These are phyloP conservation scores for Lepidonotus clava DNA, from an alignment of 2,888 invertebrate species.

Conservation along the genomic window DNA sequence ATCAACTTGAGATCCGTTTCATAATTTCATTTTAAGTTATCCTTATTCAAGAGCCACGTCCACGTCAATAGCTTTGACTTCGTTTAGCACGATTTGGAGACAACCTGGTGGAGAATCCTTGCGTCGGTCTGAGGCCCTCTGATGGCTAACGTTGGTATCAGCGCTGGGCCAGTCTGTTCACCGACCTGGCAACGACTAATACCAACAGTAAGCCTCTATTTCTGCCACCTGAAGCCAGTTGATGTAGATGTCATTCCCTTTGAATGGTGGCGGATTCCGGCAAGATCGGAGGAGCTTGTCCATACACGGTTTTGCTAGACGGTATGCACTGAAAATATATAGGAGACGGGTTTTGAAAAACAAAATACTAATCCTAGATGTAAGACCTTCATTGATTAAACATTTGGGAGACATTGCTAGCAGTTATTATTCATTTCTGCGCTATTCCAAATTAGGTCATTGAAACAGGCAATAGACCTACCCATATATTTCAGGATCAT, in stretches of 20 bases:
- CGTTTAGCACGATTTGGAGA: slow-evolving; percentile 40
- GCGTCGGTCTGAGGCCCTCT: neutral
- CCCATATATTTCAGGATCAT: neutral
- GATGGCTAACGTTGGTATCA: neutral
- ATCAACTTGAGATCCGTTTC: neutral
- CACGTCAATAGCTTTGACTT: neutral
- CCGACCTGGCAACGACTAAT: slow-evolving; percentile 7
- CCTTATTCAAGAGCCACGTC: neutral
- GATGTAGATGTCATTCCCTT: slow-evolving; percentile 46
- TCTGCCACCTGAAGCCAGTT: slow-evolving; percentile 48
- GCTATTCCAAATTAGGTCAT: neutral
- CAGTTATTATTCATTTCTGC: neutral
- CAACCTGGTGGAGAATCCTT: slow-evolving; percentile 44
- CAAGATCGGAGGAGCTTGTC: slow-evolving; percentile 18
- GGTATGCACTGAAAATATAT: slow-evolving; percentile 21
- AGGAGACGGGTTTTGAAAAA: neutral
- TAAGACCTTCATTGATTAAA: neutral
- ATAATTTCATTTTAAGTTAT: neutral
- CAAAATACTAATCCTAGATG: neutral
- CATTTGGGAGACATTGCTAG: too few relatives aligned
- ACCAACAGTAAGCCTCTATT: slow-evolving; percentile 52
- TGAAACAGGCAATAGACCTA: neutral
- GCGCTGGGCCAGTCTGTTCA: neutral
- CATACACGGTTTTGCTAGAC: slow-evolving; percentile 37
- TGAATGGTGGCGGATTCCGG: slow-evolving; percentile 26